Evolutionary conservation across 2,113 vertebrate genomes (phyloP), one percentile per base, ranked within the genome.

Genomic region (Meleagris gallopavo): DNA sequence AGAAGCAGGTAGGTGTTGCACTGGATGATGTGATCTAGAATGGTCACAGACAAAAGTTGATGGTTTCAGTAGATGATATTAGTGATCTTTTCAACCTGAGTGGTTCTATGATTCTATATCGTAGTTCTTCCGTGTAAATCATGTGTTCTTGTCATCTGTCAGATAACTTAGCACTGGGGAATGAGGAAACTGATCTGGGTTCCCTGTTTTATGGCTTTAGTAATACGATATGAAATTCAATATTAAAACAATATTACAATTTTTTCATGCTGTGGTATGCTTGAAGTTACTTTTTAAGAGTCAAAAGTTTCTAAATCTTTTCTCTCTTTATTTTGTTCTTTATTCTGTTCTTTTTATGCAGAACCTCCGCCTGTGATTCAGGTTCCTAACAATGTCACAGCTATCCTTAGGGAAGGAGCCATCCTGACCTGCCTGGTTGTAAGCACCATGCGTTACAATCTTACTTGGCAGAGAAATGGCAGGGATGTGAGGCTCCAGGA

Each of bases 321-420:
- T 55, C 77, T 8, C 22, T 65, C 58, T 27, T 2, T 5, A 32
- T 36, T 65, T 18, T 65, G 8, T 45, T 55, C 9, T 79, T 7
- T 2, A 1, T 71, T 62, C 60, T 93, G 69, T 52, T 86, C 11
- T n/a, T 92, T 89, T 50, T 79, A 13, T 41, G 3, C 97, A 99
- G 99, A 99, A 95, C 99, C 99, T 1, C 99, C 99, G 25, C 99
- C 99, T 1, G 72, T 97, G 67, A 91, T 99, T 77, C 98, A 98
- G 52, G 97, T 97, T 22, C 97, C 98, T 13, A 94, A 88, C 4
- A 99, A 99, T 0, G 91, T 98, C 6, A 98, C 99, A 0, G 98
- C 86, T 38, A 74, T 96, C 48, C 98, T 98, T 0, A 98, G 99
- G 40, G 97, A 97, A n/a, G 96, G 13, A 21, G 98, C 98, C 1